Percentiles rank a stretch among this genome's conserved stretches.
phyloP scores from a whole-genome alignment of 2,888 invertebrate species.

The Volucella bombylans region DNA sequence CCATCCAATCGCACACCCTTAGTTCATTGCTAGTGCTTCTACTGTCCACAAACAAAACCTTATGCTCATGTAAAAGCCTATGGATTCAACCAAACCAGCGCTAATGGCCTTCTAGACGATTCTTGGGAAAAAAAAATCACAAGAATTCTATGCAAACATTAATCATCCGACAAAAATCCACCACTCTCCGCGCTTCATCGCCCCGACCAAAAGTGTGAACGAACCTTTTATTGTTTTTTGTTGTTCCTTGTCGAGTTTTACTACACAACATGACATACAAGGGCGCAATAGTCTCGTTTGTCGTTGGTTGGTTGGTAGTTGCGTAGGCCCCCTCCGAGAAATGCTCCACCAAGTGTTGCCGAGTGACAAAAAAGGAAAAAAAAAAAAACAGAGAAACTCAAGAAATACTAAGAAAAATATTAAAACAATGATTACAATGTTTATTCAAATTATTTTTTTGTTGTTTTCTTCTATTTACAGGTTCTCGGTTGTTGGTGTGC shows the following conservation, averaged over 20 bases:
- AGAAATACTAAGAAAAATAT: conserved; percentile 48
- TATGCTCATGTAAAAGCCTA: conserved; percentile 34
- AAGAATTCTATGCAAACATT: conserved; percentile 70
- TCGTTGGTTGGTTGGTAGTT: no score
- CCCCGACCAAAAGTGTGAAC: conserved; percentile 54
- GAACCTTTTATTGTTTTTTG: conserved; percentile 66
- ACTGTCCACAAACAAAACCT: conserved; percentile 11
- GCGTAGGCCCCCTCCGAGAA: neutral
- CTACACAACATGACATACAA: conserved; percentile 35
- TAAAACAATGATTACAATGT: conserved; percentile 58
- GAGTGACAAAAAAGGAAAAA: conserved; percentile 25
- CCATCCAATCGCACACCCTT: neutral
- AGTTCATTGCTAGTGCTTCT: conserved; percentile 20
- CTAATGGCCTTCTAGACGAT: conserved; percentile 58
- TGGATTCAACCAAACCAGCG: conserved; percentile 37
- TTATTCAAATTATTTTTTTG: conserved; percentile 48
- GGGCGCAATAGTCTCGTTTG: conserved; percentile 34
- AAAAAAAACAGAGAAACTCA: conserved; percentile 25
- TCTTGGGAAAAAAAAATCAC: conserved; percentile 38
- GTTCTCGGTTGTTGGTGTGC: conserved; percentile 24
- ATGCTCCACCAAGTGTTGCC: conserved; percentile 29
- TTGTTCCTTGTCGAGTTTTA: conserved; percentile 35
- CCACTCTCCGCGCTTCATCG: conserved; percentile 30
- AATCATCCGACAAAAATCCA: conserved; percentile 63
- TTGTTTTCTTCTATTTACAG: conserved; percentile 56